Conservation (phyloP, 2,113 vertebrate species). For the Ceratotherium simum region DNA sequence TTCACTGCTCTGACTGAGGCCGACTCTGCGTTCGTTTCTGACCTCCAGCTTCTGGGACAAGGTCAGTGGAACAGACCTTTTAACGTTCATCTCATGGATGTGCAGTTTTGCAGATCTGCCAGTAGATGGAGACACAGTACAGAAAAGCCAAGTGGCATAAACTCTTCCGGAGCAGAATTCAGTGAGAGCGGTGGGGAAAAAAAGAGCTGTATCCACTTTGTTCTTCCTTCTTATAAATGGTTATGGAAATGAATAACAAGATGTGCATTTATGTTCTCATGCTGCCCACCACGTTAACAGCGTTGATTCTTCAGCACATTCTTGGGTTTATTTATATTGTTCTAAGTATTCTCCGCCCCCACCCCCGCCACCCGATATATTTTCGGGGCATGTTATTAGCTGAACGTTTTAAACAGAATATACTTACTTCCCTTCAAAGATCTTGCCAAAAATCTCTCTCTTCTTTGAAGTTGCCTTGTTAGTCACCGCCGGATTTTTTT, state of each 20-base stretch:
- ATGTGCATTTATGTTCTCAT: rapidly evolving
- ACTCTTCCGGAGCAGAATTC: neutral
- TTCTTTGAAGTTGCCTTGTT: conserved; percentile 71
- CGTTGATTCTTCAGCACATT: rapidly evolving
- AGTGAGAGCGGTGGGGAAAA: too few species aligned
- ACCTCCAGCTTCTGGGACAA: conserved; percentile 95
- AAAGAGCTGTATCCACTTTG: neutral
- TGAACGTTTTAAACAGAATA: conserved; percentile 52
- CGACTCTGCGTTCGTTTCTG: conserved; percentile 91
- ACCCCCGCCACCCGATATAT: neutral
- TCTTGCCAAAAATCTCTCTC: conserved; percentile 44
- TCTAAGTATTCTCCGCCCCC: neutral
- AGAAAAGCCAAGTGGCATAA: neutral
- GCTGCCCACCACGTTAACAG: too few species aligned
- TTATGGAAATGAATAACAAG: conserved; percentile 1
- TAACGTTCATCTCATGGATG: rapidly evolving
- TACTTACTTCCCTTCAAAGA: conserved; percentile 69
- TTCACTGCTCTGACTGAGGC: conserved; percentile 91
- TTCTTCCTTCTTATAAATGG: conserved; percentile 49
- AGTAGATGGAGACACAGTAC: conserved; percentile 81
- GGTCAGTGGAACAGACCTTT: conserved; percentile 87
- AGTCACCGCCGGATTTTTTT: conserved; percentile 64
- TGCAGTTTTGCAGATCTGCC: neutral
- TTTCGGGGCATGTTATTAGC: conserved; percentile 45
- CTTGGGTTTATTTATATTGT: neutral